Conservation (phyloP, 1,140 invertebrate genomes). For the Globodera ellingtonae region DNA sequence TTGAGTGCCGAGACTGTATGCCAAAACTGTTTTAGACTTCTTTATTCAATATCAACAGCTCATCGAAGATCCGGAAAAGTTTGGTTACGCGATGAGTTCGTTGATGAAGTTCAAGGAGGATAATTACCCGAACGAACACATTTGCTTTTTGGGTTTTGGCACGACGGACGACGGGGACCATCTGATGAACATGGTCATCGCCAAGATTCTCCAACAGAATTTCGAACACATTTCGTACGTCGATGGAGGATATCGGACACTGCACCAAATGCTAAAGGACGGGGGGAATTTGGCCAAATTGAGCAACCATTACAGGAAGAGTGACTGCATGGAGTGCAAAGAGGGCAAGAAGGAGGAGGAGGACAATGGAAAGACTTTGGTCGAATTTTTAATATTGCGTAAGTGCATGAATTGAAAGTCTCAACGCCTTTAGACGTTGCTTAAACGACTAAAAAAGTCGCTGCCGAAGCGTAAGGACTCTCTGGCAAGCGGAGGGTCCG, state of each 20-base stretch:
- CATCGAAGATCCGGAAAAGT: slow-evolving; percentile 90
- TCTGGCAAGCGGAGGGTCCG: neutral
- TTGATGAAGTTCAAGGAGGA: slow-evolving; percentile 72
- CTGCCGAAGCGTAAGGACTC: slow-evolving; percentile 3
- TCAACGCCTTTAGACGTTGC: neutral
- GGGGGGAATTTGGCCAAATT: slow-evolving; percentile 53
- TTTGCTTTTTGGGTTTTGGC: slow-evolving; percentile 95
- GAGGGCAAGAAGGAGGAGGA: slow-evolving; percentile 76
- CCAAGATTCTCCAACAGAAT: slow-evolving; percentile 91
- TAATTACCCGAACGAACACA: slow-evolving; percentile 70
- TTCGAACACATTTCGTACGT: slow-evolving; percentile 88
- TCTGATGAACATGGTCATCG: slow-evolving; percentile 85
- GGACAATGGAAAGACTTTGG: slow-evolving; percentile 79
- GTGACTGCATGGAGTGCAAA: slow-evolving; percentile 62
- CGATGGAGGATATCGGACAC: slow-evolving; percentile 80
- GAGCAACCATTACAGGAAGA: slow-evolving; percentile 61
- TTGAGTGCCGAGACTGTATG: slow-evolving; percentile 86
- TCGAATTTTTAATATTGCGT: slow-evolving; percentile 72
- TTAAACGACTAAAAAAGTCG: neutral
- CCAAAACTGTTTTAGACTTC: slow-evolving; percentile 27
- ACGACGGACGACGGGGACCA: slow-evolving; percentile 82
- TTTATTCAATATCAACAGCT: slow-evolving; percentile 70
- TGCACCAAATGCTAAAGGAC: slow-evolving; percentile 62
- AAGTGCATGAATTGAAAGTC: neutral
- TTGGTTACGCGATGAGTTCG: slow-evolving; percentile 89